These are phyloP conservation scores for Phaonia tiefii DNA, from an alignment of 2,888 invertebrate genomes.

Conservation along the genomic window DNA sequence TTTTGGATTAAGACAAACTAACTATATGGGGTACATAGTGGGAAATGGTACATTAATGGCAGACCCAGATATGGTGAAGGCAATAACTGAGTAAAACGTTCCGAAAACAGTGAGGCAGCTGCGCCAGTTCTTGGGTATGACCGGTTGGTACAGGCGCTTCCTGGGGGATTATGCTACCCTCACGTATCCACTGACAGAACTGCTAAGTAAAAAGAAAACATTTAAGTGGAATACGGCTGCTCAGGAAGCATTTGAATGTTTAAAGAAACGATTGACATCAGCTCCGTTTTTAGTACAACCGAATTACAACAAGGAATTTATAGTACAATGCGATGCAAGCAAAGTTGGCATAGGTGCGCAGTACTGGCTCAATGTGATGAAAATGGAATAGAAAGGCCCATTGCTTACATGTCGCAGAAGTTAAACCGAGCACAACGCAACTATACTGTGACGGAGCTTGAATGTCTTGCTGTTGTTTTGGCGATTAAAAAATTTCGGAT, in stretches of 20 bases:
- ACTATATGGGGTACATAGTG: neutral
- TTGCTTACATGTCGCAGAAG: constrained; percentile 59
- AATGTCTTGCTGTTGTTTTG: constrained; percentile 33
- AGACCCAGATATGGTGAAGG: neutral
- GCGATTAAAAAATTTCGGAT: constrained; percentile 15
- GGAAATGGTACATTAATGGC: constrained; percentile 8
- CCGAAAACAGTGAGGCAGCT: neutral
- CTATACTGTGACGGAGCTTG: constrained; percentile 33
- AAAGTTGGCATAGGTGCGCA: constrained; percentile 44
- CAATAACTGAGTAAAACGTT: neutral
- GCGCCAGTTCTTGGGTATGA: constrained; percentile 12
- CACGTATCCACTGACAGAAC: constrained; percentile 23
- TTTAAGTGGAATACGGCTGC: constrained; percentile 14
- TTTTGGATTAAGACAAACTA: neutral
- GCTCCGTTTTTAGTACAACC: constrained; percentile 50
- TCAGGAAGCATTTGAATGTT: constrained; percentile 28
- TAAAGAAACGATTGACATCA: constrained; percentile 40
- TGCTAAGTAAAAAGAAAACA: neutral
- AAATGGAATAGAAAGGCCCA: constrained; percentile 40
- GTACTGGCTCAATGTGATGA: constrained; percentile 50
- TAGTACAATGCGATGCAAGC: constrained; percentile 55
- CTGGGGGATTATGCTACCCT: constrained; percentile 11
- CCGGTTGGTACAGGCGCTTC: constrained; percentile 24
- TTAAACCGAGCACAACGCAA: constrained; percentile 49
- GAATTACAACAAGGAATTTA: constrained; percentile 49